Base-by-base conservation (phyloP, 2,113 vertebrate genomes). In the Naja naja region DNA sequence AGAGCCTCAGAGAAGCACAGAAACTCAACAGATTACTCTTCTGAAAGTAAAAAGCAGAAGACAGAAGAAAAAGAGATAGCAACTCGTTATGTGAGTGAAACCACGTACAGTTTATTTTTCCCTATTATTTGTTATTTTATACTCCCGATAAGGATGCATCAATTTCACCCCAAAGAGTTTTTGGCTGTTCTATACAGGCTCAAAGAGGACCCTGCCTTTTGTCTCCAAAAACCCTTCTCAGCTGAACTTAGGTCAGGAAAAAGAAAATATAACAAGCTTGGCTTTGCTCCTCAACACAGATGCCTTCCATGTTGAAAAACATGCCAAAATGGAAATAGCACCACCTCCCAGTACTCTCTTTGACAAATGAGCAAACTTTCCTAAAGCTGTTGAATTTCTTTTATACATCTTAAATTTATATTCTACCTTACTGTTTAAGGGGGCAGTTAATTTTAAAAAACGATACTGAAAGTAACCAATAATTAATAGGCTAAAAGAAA, bases 41-140 rank as follows among this genome's bases (percentile, higher is more conserved):
- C 98, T n/a, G 99, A 99, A n/a, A 98, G 97, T 97, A 99, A 99
- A 97, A 99, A 99, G 56, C 99, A 99, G 97, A 99, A 99, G 97
- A 99, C 98, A 1, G 99, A 99, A 91, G 99, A 99, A 92, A 99
- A 99, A 93, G 99, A 99, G 96, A 97, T 99, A 94, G 97, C 98
- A 92, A 97, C 98, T 91, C 99, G 98, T 96, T 99, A 99, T 0
- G 99, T 99, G 96, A 98, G 99, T 97, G 95, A 90, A 93, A 86
- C 69, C 39, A 49, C 39, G 23, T 39, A 8, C 27, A 16, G 2
- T 60, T 34, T 69, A 69, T 69, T 58, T 58, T 56, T 39, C 10
- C 14, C 52, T 45, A 5, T 85, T 56, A 22, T 81, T 85, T 89
- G 27, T 55, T n/a, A 30, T 45, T 86, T 55, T 55, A 56, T 25